These are phyloP conservation scores for Enteromius treurensis DNA, from an alignment of 2,797 vertebrate species.

Conservation along the genomic window DNA sequence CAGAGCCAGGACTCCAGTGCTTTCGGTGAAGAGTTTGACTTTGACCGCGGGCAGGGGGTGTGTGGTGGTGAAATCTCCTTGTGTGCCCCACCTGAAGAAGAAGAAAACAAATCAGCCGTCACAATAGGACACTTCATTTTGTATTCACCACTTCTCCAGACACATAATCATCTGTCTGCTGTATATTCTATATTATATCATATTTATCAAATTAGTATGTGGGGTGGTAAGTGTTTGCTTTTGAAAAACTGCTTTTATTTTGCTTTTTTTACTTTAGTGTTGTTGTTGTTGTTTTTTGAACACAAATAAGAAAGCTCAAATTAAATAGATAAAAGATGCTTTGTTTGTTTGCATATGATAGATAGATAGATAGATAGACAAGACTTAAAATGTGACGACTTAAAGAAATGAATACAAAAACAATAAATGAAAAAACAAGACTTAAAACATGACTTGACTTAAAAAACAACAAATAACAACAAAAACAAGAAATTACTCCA, in stretches of 20 bases:
- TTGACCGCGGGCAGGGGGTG: conserved; percentile 95
- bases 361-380: too few relatives aligned
- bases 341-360: neutral
- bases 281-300: neutral
- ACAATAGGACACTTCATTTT: neutral
- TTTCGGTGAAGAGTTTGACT: conserved; percentile 97
- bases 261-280: neutral
- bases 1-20: conserved; percentile 88
- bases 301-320: neutral
- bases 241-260: neutral
- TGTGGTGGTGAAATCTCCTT: conserved; percentile 95
- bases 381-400: too few relatives aligned
- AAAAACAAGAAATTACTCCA: too few relatives aligned
- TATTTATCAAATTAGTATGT: neutral
- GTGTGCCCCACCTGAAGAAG: conserved; percentile 92
- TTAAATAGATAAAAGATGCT: neutral
- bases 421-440: too few relatives aligned
- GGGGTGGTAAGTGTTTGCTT: neutral
- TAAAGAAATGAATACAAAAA: too few relatives aligned
- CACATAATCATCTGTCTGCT: neutral
- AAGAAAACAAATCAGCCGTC: conserved; percentile 36
- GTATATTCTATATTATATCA: neutral
- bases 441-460: too few relatives aligned
- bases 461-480: too few relatives aligned
- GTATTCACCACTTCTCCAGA: neutral